Evolutionary conservation across 2,888 invertebrate genomes (phyloP).

Genomic region (Chesias legatella): DNA sequence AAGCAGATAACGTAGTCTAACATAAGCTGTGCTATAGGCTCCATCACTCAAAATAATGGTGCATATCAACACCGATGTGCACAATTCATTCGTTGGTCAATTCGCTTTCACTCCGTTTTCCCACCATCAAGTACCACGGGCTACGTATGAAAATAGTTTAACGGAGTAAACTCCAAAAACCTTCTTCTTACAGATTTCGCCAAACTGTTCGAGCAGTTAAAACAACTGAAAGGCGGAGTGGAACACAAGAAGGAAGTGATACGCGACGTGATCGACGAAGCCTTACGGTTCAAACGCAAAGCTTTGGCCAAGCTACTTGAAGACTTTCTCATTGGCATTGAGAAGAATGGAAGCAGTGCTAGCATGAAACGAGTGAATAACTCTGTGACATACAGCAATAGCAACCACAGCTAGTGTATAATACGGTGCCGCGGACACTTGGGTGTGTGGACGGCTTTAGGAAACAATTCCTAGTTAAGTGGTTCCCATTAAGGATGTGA

Average conservation of each 20-base stretch:
- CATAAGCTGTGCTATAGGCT: too few relatives aligned
- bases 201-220: conserved; percentile 84
- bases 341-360: conserved; percentile 74
- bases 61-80: too few relatives aligned
- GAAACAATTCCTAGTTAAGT: not conserved
- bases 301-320: conserved; percentile 84
- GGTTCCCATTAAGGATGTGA: conserved; percentile 6
- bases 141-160: too few relatives aligned
- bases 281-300: conserved; percentile 88
- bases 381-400: conserved; percentile 50
- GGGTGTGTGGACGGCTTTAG: conserved; percentile 16
- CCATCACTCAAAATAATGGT: too few relatives aligned
- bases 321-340: conserved; percentile 80
- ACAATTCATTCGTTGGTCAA: too few relatives aligned
- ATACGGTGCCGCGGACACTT: conserved; percentile 37
- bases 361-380: conserved; percentile 58
- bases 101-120: too few relatives aligned
- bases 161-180: too few relatives aligned
- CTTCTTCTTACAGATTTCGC: conserved; percentile 83
- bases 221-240: conserved; percentile 84
- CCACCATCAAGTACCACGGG: too few relatives aligned
- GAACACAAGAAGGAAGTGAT: conserved; percentile 85
- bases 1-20: too few relatives aligned
- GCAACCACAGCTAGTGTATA: conserved; percentile 66
- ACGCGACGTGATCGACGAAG: conserved; percentile 87